Percentiles rank a stretch among this genome's conserved stretches.
Conservation (phyloP, 2,113 vertebrate species). For the Etia nguti region DNA sequence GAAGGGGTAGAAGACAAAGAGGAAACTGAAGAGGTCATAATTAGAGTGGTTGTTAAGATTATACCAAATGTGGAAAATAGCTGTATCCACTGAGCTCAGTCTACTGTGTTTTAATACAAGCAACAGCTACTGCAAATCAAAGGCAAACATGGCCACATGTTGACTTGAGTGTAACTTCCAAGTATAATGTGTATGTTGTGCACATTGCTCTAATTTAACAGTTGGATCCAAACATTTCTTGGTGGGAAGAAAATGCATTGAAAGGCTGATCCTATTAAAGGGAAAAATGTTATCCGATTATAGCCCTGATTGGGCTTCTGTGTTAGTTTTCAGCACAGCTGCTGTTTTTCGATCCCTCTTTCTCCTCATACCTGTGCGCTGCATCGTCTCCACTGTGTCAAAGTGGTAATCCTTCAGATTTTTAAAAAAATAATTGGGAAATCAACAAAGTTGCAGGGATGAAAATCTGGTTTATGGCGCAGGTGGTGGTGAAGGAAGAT, state of each 20-base stretch:
- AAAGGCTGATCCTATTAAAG: neutral
- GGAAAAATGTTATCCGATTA: neutral
- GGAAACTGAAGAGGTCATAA: neutral
- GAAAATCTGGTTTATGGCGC: neutral
- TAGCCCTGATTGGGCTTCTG: neutral
- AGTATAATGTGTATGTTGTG: neutral
- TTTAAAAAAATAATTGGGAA: fast-evolving
- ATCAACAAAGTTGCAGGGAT: neutral
- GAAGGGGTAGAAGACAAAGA: neutral
- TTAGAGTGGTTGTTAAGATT: neutral
- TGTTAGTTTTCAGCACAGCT: neutral
- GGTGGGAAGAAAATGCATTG: neutral
- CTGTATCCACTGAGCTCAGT: neutral
- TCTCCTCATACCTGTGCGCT: neutral
- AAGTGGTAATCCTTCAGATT: neutral
- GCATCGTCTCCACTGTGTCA: neutral
- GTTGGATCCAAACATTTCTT: neutral
- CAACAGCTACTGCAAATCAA: neutral
- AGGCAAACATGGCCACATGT: neutral
- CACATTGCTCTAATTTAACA: neutral
- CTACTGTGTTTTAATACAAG: neutral
- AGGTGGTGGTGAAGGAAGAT: neutral
- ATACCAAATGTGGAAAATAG: neutral
- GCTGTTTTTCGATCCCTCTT: neutral
- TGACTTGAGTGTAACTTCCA: neutral